A percentile compares a stretch with the other conserved stretches of the same genome.
Conservation (phyloP, 2,888 invertebrate genomes). For the Sarcophaga rosellei region DNA sequence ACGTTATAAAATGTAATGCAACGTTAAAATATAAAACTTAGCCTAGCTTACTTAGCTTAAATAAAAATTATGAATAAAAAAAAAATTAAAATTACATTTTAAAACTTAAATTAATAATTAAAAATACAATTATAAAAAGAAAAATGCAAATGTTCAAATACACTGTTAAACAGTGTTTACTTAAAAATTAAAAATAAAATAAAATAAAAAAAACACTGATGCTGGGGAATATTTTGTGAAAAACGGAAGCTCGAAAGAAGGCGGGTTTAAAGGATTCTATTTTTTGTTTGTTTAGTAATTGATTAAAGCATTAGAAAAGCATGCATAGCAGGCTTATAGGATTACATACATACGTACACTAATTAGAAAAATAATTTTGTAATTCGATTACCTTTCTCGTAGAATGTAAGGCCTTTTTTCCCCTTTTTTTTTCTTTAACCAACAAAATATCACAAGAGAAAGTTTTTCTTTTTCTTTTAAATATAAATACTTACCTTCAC, state of each 20-base stretch:
- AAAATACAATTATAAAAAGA: constrained; percentile 17
- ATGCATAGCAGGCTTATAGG: constrained; percentile 63
- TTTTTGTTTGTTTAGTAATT: constrained; percentile 10
- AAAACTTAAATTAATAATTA: constrained; percentile 10
- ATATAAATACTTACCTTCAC: constrained; percentile 55
- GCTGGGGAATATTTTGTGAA: background rate
- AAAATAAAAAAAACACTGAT: background rate
- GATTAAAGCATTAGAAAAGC: constrained; percentile 60
- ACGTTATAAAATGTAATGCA: constrained; percentile 61
- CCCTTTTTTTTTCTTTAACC: background rate
- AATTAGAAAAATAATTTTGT: background rate
- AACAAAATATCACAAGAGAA: constrained; percentile 61
- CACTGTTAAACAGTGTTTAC: constrained; percentile 58
- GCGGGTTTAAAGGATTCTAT: no score
- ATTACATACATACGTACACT: background rate
- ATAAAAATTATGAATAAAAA: constrained; percentile 3
- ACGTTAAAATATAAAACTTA: constrained; percentile 32
- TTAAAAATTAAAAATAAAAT: constrained; percentile 12
- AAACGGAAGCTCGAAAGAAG: constrained; percentile 58
- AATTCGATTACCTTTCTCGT: constrained; percentile 22
- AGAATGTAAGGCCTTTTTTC: constrained; percentile 48
- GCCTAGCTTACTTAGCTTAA: constrained; percentile 27
- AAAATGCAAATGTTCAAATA: constrained; percentile 20
- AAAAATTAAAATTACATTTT: constrained; percentile 21
- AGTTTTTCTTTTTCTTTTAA: constrained; percentile 33